Base-by-base conservation (phyloP, 2,113 vertebrate genomes). In the Beaufortia kweichowensis region DNA sequence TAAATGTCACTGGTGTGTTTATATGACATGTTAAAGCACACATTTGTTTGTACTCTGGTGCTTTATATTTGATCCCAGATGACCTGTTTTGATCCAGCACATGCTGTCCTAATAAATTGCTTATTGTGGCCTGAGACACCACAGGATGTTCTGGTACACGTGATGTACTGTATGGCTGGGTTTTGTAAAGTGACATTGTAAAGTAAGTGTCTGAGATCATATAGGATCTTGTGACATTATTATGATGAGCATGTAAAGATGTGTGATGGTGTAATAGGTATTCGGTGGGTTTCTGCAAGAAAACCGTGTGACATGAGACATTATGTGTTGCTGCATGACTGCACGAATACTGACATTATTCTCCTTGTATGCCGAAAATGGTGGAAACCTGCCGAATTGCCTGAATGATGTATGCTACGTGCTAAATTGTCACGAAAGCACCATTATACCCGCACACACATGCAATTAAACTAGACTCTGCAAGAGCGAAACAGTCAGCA, bases 61-160 rank as follows among this genome's bases (percentile, higher is more conserved):
- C 11, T 11, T 39, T 71, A 61, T 48, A 60, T 61, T 73, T 73
- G 39, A 61, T 61, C 12, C 12, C 26, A 21, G 19, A 17, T 74
- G 71, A 74, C 24, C 19, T 62, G 56, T 61, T 74, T 26, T 48
- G 57, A 48, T 74, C 26, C 19, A 19, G 70, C 28, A 74, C 56
- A 61, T 60, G 57, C 57, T 61, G 57, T 74, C 35, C 56, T 61
- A 4, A 48, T 48, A 41, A 55, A 60, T 12, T 72, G 55, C 69
- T 72, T 60, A 60, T 72, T 33, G 23, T 72, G 55, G 5, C 31
- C 33, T 59, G 23, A 43, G 26, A 31, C 26, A 62, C 7, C 21
- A 48, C 71, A 62, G 69, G 21, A 60, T 55, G 41, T 72, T 17
- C 33, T 29, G 55, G 55, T 43, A 64, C 48, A 29, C n/a, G 50